Evolutionary conservation across 2,797 vertebrate species (phyloP).

Genomic region (Parotocinclus haroldoi): DNA sequence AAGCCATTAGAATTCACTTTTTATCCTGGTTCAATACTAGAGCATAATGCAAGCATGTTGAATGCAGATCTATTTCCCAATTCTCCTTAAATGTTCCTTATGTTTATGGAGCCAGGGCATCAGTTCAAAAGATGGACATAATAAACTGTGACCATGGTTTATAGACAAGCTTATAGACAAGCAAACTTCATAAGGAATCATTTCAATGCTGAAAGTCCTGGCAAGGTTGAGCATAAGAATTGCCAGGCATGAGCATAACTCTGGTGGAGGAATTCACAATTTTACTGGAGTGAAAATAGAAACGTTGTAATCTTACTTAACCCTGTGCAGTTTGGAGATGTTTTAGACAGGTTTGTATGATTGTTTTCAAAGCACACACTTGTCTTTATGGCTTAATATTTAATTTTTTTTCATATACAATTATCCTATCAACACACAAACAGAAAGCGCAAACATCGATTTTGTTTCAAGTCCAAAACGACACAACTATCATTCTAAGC

Average conservation of each 20-base stretch:
- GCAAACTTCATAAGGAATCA: slow-evolving; percentile 1
- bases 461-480: too few species aligned
- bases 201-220: background rate
- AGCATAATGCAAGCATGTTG: slow-evolving; percentile 55
- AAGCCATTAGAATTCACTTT: slow-evolving; percentile 42
- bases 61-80: slow-evolving; percentile 51
- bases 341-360: too few species aligned
- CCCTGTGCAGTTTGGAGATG: too few species aligned
- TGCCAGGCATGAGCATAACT: background rate
- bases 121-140: slow-evolving; percentile 47
- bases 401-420: too few species aligned
- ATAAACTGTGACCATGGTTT: slow-evolving; percentile 45
- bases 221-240: background rate
- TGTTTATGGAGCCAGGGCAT: slow-evolving; percentile 30
- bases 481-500: too few species aligned
- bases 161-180: slow-evolving; percentile 15
- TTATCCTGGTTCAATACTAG: slow-evolving; percentile 37
- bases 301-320: too few species aligned
- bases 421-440: too few species aligned
- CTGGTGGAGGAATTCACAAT: too few species aligned
- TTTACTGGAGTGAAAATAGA: too few species aligned
- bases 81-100: slow-evolving; percentile 56
- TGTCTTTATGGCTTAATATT: too few species aligned
- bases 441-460: too few species aligned
- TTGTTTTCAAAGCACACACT: too few species aligned